Base-by-base conservation (phyloP, 2,888 invertebrate species). In the Microctonus aethiopoides region DNA sequence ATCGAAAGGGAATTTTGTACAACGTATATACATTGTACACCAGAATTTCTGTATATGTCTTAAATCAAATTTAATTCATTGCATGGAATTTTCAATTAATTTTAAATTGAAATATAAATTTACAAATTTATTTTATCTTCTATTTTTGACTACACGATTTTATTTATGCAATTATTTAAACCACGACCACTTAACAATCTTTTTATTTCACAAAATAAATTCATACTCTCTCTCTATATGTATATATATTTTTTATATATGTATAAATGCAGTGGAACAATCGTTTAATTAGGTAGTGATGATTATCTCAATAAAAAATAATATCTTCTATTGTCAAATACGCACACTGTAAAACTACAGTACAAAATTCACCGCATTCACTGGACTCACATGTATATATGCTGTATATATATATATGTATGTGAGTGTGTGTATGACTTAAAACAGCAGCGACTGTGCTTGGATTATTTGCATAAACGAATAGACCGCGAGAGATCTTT, bases 381-480 rank as follows among this genome's bases (percentile, higher is more conserved):
- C 54, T 54, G 3, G 13, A 24, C 54, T 9, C 10, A 10, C 36
- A 36, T 36, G 10, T 36, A 9, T 36, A 5, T 36, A 10, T 36
- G 32, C 4, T n/a, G 7, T 32, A 36, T 36, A 36, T 36, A 46
- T n/a, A 16, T 46, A 46, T 7, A 46, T n/a, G n/a, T 13, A n/a
- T 39, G 0, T 39, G 13, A 3, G 13, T 13, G 13, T 39, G 5
- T 39, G 39, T 39, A 39, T 39, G 46, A 16, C 16, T 46, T 1
- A n/a, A 54, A 54, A 54, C 54, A 54, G 54, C 24, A 54, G 54
- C 54, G n/a, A 26, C 13, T 24, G 54, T 26, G 26, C 22, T 26
- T 54, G 54, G 54, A 54, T 54, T 69, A 69, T 73, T 69, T 64
- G 67, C 72, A 74, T 72, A 72, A 72, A 62, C 65, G 59, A 68